phyloP scores from a whole-genome alignment of 2,113 vertebrate species.

The Hepsetus odoe region DNA sequence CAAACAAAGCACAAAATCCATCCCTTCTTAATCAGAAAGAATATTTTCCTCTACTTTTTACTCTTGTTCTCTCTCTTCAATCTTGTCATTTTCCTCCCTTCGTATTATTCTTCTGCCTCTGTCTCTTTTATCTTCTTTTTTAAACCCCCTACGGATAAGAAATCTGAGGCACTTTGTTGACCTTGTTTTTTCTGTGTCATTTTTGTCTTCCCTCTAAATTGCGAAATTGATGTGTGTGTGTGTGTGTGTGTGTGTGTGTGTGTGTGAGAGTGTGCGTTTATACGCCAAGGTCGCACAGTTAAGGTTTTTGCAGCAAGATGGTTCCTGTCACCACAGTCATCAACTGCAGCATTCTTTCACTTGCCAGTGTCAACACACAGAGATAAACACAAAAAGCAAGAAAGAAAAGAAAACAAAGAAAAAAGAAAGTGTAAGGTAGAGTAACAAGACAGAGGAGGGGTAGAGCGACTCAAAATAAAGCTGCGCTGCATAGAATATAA shows the following conservation, averaged over 20 bases:
- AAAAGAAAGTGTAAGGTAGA: conserved; percentile 23
- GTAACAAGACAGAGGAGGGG: background rate
- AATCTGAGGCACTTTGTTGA: conserved; percentile 11
- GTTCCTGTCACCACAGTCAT: conserved; percentile 26
- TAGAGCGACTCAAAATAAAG: background rate
- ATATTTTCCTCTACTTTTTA: conserved; percentile 11
- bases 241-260: background rate
- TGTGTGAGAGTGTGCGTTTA: background rate
- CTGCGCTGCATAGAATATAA: background rate
- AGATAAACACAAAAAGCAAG: background rate
- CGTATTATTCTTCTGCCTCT: background rate
- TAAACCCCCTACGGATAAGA: background rate
- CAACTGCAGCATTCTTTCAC: conserved; percentile 15
- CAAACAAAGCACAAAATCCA: conserved; percentile 51
- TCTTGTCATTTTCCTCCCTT: conserved; percentile 15
- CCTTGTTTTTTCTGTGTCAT: conserved; percentile 16
- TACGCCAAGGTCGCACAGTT: conserved; percentile 33
- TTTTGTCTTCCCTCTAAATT: background rate
- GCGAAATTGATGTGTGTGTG: background rate
- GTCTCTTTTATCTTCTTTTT: background rate
- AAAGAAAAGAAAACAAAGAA: conserved; percentile 6
- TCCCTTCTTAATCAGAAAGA: conserved; percentile 2
- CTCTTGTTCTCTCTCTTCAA: conserved; percentile 24
- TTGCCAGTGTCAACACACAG: background rate
- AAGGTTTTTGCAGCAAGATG: conserved; percentile 20